Percentiles rank a stretch among this genome's conserved stretches.
Evolutionary conservation across 2,113 vertebrate genomes (phyloP).

Genomic region (Anolis sagrei): DNA sequence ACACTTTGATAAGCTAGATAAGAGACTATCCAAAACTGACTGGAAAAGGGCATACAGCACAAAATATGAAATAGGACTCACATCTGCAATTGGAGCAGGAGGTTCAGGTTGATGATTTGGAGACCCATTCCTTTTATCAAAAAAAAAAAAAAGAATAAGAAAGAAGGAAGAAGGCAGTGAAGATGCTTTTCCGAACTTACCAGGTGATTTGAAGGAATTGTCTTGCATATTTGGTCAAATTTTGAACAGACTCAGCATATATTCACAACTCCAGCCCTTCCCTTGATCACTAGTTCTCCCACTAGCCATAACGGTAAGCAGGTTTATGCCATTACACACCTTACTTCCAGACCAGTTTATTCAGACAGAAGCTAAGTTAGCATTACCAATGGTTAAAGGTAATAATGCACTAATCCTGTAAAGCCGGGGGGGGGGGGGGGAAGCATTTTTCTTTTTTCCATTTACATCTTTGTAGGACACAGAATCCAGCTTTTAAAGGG

Average conservation of each 20-base stretch:
- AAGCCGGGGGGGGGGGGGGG: neutral
- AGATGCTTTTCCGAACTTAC: neutral
- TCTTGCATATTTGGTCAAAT: neutral
- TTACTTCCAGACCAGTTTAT: neutral
- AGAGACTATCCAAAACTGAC: neutral
- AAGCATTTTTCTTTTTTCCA: neutral
- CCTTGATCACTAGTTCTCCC: neutral
- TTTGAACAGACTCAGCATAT: neutral
- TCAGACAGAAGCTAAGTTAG: neutral
- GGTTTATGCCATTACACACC: neutral
- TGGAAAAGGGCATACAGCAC: neutral
- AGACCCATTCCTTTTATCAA: constrained; percentile 86
- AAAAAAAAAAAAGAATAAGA: constrained; percentile 51
- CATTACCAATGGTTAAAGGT: neutral
- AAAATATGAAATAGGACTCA: constrained; percentile 69
- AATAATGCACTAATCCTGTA: neutral
- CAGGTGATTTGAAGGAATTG: neutral
- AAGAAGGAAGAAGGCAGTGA: neutral
- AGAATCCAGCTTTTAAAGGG: neutral
- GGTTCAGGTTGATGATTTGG: constrained; percentile 85
- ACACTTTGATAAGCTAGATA: neutral
- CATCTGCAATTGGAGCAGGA: constrained; percentile 76
- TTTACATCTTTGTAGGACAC: neutral
- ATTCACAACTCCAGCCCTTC: neutral
- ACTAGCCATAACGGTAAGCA: neutral